Evolutionary conservation across 2,888 invertebrate genomes (phyloP), one percentile per base, ranked within the genome.

Genomic region (Nymphalis c-album): DNA sequence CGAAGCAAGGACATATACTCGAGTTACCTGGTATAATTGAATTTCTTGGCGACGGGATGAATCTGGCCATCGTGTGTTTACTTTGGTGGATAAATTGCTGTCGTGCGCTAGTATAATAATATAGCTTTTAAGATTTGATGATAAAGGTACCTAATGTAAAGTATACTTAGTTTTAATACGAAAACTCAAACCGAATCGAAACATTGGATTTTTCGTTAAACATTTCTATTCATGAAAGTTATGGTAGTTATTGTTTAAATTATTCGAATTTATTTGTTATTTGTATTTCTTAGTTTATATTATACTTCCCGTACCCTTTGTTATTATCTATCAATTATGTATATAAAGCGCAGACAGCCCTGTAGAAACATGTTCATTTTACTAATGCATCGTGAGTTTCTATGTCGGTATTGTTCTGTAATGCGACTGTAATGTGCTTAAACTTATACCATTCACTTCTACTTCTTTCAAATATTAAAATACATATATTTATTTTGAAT

Each of bases 11-110:
- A 78, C 80, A 78, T 82, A 82, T 80, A 82, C 78, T 76, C 68
- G 69, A 84, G 81, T 79, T 83, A 82, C 80, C 81, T 80, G 80
- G 73, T 76, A 75, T 85, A 87, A 87, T 87, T 87, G 85, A 83
- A 85, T 87, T 83, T 85, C 83, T 84, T 76, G 75, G 71, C 77
- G 78, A 77, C 75, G 78, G 75, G 77, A 78, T 79, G 81, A 79
- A 75, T 68, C 74, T 77, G 77, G 78, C 79, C 77, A 77, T 76
- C 71, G 75, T 72, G 78, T 82, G 82, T 85, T 83, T 83, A 81
- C 83, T 77, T 78, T 78, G 69, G 75, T 74, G 72, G 70, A 73
- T 70, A 77, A 71, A 72, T 69, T 71, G 67, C 70, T 51, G 58
- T 59, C 62, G 35, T 40, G 18, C 26, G 13, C 57, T 13, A 13